These are phyloP conservation scores for Chalcosyrphus nemorum DNA, from an alignment of 2,888 invertebrate genomes.

Conservation along the genomic window DNA sequence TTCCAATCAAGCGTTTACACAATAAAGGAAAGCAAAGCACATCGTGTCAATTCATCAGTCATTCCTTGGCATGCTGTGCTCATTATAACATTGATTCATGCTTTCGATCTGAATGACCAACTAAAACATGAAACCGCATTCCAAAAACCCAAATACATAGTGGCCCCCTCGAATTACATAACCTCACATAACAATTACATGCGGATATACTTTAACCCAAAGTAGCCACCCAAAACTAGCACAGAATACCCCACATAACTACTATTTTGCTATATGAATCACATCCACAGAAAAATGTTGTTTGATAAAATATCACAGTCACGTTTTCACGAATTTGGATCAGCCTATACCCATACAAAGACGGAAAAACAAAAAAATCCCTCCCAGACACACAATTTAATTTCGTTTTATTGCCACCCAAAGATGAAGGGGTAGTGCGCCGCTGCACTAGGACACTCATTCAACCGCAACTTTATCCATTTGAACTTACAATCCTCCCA, in stretches of 20 bases:
- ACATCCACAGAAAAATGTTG: constrained; percentile 46
- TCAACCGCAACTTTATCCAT: constrained; percentile 41
- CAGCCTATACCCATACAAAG: constrained; percentile 54
- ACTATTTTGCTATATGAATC: constrained; percentile 63
- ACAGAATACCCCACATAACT: constrained; percentile 53
- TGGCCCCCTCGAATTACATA: constrained; percentile 50
- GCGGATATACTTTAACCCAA: constrained; percentile 45
- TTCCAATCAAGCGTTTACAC: too few species aligned
- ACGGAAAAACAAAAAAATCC: constrained; percentile 22
- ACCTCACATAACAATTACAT: constrained; percentile 71
- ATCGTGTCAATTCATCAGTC: not conserved
- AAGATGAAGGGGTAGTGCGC: constrained; percentile 37
- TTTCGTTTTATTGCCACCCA: constrained; percentile 63
- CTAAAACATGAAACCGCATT: not conserved
- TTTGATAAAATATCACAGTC: constrained; percentile 72
- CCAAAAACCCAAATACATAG: constrained; percentile 15
- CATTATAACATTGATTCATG: constrained; percentile 1
- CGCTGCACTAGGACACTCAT: constrained; percentile 33
- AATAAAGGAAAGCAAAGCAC: too few species aligned
- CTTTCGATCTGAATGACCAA: constrained; percentile 2
- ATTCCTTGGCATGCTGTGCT: not conserved
- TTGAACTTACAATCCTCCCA: constrained; percentile 51
- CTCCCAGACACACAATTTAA: constrained; percentile 67
- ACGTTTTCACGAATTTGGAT: constrained; percentile 73
- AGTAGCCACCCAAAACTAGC: constrained; percentile 62